Evolutionary conservation across 2,888 invertebrate genomes (phyloP), one percentile per base, ranked within the genome.

Genomic region (Pristionchus exspectatus): DNA sequence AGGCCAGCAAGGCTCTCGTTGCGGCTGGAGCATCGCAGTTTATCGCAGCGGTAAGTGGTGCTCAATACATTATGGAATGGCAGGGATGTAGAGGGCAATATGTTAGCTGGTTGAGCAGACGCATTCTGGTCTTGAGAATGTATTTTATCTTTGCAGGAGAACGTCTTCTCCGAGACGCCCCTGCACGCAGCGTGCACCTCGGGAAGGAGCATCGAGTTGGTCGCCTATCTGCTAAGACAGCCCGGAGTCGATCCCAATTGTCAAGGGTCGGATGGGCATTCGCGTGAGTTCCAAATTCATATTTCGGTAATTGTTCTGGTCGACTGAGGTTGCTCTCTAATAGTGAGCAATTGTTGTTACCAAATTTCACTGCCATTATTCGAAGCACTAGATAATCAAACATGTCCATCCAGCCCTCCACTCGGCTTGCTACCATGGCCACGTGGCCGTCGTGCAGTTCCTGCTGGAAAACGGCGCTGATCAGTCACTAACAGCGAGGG

Each of bases 401-500:
- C n/a, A n/a, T n/a, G 7, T 38, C 38, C 7, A 92, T 93, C 44
- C 91, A 95, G 96, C 96, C 0, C 92, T 96, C 56, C 96, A 96
- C 93, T 96, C 96, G 90, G 96, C 96, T 24, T 96, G 96, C 92
- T 96, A 95, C 92, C 96, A 96, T 92, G 96, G 96, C 10, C 96
- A 96, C 92, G 92, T 95, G 44, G 91, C 95, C 27, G 94, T 96
- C 21, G 96, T 96, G 2, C 96, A 96, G 92, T 95, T 95, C 91
- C 93, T 96, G 74, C 92, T 96, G 90, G 96, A 96, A 90, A 95
- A 95, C 91, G 95, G 96, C 1, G 96, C 96, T 0, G 96, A 96
- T 93, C 95, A 95, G 91, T 95, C 95, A 83, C 92, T 96, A 66
- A 95, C 95, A 5, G 96, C 95, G 3, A 87, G 93, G 38, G 91